Evolutionary conservation across 2,113 vertebrate genomes (phyloP), one percentile per base, ranked within the genome.

Genomic region (Eudyptes chrysolophus): DNA sequence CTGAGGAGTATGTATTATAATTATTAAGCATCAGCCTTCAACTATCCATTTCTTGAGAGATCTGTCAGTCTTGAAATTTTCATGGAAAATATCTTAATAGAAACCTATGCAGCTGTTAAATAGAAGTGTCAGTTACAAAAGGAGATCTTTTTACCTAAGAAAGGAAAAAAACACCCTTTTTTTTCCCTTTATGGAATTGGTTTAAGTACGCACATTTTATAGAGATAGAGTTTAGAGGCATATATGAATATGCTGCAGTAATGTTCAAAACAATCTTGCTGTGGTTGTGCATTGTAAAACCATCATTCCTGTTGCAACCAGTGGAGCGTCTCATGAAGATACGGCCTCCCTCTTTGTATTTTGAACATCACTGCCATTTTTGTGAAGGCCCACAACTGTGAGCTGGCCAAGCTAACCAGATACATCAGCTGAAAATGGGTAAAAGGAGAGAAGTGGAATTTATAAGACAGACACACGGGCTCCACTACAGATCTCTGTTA

Each of bases 121-220:
- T 10, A 54, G 13, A 66, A 62, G 12, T 2, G 0, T 51, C 36
- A 24, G 10, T 21, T 54, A 20, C 5, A 83, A 86, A 61, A 80
- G 5, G 8, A 65, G 2, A 10, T 10, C 18, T 29, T 79, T 76
- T 87, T 40, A 27, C 9, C 4, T 4, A 13, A 14, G 3, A 68
- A 64, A 17, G 13, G 16, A 16, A 19, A 44, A n/a, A 38, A 26
- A 0, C 1, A 25, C 14, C 3, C 5, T 7, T 42, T 6, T 64
- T 72, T 68, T 68, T 16, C 4, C 16, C 11, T 38, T 61, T 34
- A 30, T 24, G 34, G 9, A 72, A 44, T 25, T 55, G 7, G 4
- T 68, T 71, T 78, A 66, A 34, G 20, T 29, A 6, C 2, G 10
- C 6, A n/a, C 0, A 9, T 42, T 60, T 62, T 51, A 27, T 70